Evolutionary conservation across 2,888 invertebrate species (phyloP), one percentile per base, ranked within the genome.

Genomic region (Sphecodes monilicornis): DNA sequence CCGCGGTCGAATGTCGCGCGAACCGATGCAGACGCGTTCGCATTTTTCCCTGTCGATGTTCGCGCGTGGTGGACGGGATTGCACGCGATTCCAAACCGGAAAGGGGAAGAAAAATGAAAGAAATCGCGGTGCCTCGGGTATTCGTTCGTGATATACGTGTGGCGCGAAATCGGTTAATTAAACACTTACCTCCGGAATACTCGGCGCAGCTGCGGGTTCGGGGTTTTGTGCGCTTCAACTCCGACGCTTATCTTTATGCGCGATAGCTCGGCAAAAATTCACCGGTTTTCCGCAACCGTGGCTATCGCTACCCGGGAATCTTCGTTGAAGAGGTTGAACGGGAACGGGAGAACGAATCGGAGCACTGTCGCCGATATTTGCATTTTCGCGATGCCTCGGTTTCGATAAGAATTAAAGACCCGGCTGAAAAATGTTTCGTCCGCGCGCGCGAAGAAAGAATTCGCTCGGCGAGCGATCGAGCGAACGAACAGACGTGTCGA

Each of bases 311-410:
- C 22, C 1, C 57, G 32, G 43, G 64, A 22, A 69, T 66, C 64
- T 8, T 13, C 46, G 18, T 60, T 29, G 22, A 16, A 78, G 46
- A 50, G 18, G 5, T 16, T 26, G 10, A 72, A 64, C 18, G 66
- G 29, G 43, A 74, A 76, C 50, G 22, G 32, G 6, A 5, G 77
- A n/a, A 13, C 54, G 68, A 36, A 80, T 78, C 60, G 76, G 50
- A 64, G 73, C 68, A 69, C 36, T 16, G 46, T 50, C 68, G 18
- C 3, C 29, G 76, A 83, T 78, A 77, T 85, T 84, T 84, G 54
- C 77, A 57, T 57, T 57, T 57, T 57, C 26, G n/a, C 57, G 57
- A 57, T n/a, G 54, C 26, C 26, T 1, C 5, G 57, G 26, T 13
- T 57, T 57, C 26, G 57, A 57, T 57, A 26, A 57, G 57, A 26